Evolutionary conservation across 1,140 invertebrate genomes (phyloP).

Genomic region (Drosophila santomea): DNA sequence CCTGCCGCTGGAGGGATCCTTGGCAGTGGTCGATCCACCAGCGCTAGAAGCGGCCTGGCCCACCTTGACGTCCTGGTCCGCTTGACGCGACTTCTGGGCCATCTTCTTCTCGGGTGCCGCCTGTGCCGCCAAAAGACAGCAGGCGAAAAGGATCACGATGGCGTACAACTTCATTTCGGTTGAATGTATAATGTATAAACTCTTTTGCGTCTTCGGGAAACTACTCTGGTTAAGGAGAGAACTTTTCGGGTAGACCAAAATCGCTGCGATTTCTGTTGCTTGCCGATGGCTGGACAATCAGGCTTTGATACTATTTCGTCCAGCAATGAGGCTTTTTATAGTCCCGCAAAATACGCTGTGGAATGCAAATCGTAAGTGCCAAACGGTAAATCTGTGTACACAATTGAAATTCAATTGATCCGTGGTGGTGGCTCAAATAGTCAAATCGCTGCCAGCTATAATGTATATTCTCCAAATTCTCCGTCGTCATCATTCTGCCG

Average conservation of each 20-base stretch:
- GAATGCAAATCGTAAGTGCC: conserved; percentile 40
- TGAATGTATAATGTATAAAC: background rate
- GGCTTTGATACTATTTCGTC: conserved; percentile 73
- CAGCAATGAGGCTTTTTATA: conserved; percentile 67
- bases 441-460: conserved; percentile 71
- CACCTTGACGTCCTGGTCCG: conserved; percentile 10
- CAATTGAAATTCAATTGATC: conserved; percentile 63
- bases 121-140: conserved; percentile 20
- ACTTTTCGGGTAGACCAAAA: conserved; percentile 56
- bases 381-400: conserved; percentile 37
- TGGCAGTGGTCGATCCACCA: conserved; percentile 2
- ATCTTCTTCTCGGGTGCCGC: conserved; percentile 25
- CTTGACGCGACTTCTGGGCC: conserved; percentile 22
- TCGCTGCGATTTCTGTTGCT: conserved; percentile 23
- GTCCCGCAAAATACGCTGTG: conserved; percentile 6
- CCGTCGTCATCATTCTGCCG: conserved; percentile 59
- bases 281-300: conserved; percentile 71
- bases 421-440: conserved; percentile 17
- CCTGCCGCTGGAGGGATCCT: conserved; percentile 71
- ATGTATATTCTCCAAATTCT: conserved; percentile 61
- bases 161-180: conserved; percentile 32
- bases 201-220: conserved; percentile 23
- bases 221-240: conserved; percentile 61
- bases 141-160: conserved; percentile 37
- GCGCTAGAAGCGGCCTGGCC: conserved; percentile 1